Conservation (phyloP, 2,113 vertebrate genomes). For the Pteropus alecto region DNA sequence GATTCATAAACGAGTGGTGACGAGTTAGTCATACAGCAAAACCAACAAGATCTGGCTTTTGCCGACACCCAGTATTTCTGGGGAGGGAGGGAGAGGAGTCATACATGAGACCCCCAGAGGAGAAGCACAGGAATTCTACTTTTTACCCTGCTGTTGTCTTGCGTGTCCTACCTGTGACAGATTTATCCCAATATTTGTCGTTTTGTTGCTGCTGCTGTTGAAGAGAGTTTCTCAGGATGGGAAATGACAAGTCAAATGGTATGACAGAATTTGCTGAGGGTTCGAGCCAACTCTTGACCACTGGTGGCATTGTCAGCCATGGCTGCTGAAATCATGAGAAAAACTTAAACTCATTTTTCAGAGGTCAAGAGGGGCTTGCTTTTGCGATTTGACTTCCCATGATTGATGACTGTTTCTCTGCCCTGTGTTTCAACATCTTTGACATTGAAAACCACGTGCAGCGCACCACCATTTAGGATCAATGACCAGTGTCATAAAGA, state of each 20-base stretch:
- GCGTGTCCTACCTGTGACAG: background rate
- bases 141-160: background rate
- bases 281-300: background rate
- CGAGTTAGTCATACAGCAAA: background rate
- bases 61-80: background rate
- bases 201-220: background rate
- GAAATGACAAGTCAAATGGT: background rate
- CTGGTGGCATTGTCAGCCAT: background rate
- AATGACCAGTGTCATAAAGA: background rate
- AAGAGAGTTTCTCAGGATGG: background rate
- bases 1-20: background rate
- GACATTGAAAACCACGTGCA: background rate
- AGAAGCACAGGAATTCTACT: background rate
- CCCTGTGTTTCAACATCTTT: background rate
- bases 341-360: slow-evolving; percentile 29
- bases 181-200: background rate
- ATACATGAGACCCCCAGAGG: background rate
- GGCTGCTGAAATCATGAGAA: background rate
- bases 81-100: background rate
- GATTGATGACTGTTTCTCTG: background rate
- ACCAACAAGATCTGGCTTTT: background rate
- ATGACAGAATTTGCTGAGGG: background rate
- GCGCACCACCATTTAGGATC: background rate
- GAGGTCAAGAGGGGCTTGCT: background rate
- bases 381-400: background rate